Conservation (phyloP, 2,888 invertebrate species). For the Athrips mouffetella region DNA sequence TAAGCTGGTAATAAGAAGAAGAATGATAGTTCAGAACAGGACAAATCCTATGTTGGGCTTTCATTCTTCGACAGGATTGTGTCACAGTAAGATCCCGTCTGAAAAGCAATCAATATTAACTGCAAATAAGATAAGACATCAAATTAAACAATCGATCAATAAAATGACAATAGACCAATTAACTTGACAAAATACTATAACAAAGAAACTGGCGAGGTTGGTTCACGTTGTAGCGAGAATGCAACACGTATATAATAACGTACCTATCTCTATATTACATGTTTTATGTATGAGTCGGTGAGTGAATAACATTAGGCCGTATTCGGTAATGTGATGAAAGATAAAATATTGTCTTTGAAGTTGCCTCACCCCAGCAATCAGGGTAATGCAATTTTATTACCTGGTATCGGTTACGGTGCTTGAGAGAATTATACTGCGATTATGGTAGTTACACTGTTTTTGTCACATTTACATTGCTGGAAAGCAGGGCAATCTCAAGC, state of each 20-base stretch:
- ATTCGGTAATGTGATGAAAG: constrained; percentile 58
- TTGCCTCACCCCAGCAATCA: constrained; percentile 44
- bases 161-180: constrained; percentile 63
- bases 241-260: background rate
- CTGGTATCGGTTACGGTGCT: constrained; percentile 41
- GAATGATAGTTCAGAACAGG: background rate
- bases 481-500: constrained; percentile 25
- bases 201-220: constrained; percentile 51
- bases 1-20: too few relatives aligned
- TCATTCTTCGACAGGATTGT: constrained; percentile 21
- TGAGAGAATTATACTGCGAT: constrained; percentile 32
- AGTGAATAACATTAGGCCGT: constrained; percentile 48
- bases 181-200: constrained; percentile 50
- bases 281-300: constrained; percentile 40
- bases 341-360: constrained; percentile 53
- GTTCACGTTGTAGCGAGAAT: background rate
- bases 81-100: constrained; percentile 28
- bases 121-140: constrained; percentile 33
- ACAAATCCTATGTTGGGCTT: too few relatives aligned
- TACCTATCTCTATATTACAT: constrained; percentile 21
- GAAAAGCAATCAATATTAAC: constrained; percentile 32
- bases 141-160: constrained; percentile 43
- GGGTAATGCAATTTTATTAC: constrained; percentile 44
- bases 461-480: constrained; percentile 25
- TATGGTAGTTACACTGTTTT: constrained; percentile 28